Evolutionary conservation across 2,888 invertebrate genomes (phyloP), one percentile per base, ranked within the genome.

Genomic region (Nephrotoma appendiculata): DNA sequence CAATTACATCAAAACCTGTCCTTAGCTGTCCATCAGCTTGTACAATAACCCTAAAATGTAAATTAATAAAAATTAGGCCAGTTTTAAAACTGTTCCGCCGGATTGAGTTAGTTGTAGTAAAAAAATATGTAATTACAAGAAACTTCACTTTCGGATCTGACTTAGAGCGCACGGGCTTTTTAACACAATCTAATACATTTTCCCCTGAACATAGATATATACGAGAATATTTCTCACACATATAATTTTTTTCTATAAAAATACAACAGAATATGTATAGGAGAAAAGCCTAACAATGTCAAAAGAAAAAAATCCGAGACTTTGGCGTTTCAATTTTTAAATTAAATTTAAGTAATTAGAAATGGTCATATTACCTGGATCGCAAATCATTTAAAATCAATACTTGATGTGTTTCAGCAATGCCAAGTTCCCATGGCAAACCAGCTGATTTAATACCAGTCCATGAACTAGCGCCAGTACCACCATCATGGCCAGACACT

Each of bases 361-460:
- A 85, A 85, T 44, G 19, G 19, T 85, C 88, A 89, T 90, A 90
- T 91, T 91, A 92, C 92, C 92, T 91, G 52, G 97, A 97, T 88
- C 98, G 93, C 86, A 99, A 93, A 91, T 98, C 97, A 92, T 99
- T 99, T 89, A 98, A 92, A 86, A 98, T 97, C 86, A 99, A 93
- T 88, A 98, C 98, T 92, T 99, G 99, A 92, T 99, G 99, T 5
- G 99, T 99, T 93, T 99, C 99, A 4, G 99, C 97, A 84, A 99
- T 94, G 87, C 99, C 99, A 90, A 99, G 93, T 92, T 99, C 99
- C 99, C 99, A 99, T 0, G 99, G 99, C 88, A 99, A 93, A 85
- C 99, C 99, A 83, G 99, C 99, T 88, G 96, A 95, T 93, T 99
- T 99, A 90, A 99, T 99, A 89, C 99, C 99, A 0, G 99, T 99